phyloP scores from a whole-genome alignment of 2,113 vertebrate species.

The Anarhynchus alexandrinus region DNA sequence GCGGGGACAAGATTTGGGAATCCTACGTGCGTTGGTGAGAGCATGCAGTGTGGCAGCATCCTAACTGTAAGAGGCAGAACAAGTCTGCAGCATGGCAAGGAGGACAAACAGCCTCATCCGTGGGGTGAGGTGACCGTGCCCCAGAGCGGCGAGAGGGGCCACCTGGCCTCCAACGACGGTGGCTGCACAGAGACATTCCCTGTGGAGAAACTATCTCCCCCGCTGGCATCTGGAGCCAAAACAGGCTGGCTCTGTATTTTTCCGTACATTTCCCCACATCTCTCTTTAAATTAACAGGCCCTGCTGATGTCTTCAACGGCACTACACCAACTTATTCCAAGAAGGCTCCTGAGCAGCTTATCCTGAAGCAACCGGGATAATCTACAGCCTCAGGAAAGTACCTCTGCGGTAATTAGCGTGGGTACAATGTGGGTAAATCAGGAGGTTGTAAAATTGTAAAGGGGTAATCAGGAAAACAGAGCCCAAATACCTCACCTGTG shows the following conservation, averaged over 20 bases:
- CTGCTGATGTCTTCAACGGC: not conserved
- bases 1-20: not conserved
- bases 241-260: not conserved
- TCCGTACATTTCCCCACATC: not conserved
- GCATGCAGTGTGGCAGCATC: not conserved
- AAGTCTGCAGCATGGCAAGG: not conserved
- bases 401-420: not conserved
- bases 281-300: not conserved
- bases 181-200: not conserved
- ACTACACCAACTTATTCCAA: not conserved
- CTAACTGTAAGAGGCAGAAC: not conserved
- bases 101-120: not conserved
- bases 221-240: not conserved
- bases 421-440: not conserved
- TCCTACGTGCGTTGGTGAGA: accelerated
- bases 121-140: accelerated
- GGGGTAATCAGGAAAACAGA: not conserved
- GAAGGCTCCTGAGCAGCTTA: not conserved
- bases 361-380: not conserved
- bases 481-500: not conserved
- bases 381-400: not conserved
- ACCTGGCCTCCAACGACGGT: no score
- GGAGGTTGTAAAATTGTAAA: not conserved
- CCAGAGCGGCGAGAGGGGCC: accelerated
- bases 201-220: not conserved